Evolutionary conservation across 2,113 vertebrate genomes (phyloP), one percentile per base, ranked within the genome.

Genomic region (Falcunculus frontatus): DNA sequence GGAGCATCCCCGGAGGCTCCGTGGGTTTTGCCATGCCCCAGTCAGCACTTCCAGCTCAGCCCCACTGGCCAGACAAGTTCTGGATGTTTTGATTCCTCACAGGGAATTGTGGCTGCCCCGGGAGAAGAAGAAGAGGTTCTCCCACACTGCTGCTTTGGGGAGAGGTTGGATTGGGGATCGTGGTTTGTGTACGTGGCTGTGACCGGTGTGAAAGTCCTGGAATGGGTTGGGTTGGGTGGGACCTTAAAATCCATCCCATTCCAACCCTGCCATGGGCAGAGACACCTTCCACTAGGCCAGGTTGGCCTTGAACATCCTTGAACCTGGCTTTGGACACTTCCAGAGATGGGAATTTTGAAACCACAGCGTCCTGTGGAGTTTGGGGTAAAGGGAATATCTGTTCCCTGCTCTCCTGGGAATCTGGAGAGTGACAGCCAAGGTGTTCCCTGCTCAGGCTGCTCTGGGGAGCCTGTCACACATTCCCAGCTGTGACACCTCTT

Each of bases 151-250:
- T 53, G 77, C 67, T 57, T 19, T 29, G 83, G 83, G 75, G 74
- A 56, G 91, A 10, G 13, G 33, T 26, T 57, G 78, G 52, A 27
- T 35, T 13, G 10, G 44, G 57, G 25, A 35, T 52, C 1, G 13
- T 14, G 44, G 9, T 52, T 81, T 18, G 1, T 1, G 3, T 6
- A 4, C 0, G 1, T 6, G 59, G 76, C 37, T 33, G 7, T 30
- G 55, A 17, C 17, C 4, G 0, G 18, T 2, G 17, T 1, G 72
- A 37, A 32, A 63, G 57, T 35, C 55, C 12, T 23, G 25, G 13
- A 4, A 16, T 18, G 46, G 30, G 18, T 4, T 53, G 68, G 29
- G 29, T 39, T 32, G 60, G 69, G 19, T n/a, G 42, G 44, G 30
- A 13, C 78, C 32, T 41, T 33, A 18, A 69, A 76, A 39, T 10